A percentile compares a stretch with the other conserved stretches of the same genome.
Evolutionary conservation across 2,113 vertebrate genomes (phyloP).

Genomic region (Choloepus hoffmanni): DNA sequence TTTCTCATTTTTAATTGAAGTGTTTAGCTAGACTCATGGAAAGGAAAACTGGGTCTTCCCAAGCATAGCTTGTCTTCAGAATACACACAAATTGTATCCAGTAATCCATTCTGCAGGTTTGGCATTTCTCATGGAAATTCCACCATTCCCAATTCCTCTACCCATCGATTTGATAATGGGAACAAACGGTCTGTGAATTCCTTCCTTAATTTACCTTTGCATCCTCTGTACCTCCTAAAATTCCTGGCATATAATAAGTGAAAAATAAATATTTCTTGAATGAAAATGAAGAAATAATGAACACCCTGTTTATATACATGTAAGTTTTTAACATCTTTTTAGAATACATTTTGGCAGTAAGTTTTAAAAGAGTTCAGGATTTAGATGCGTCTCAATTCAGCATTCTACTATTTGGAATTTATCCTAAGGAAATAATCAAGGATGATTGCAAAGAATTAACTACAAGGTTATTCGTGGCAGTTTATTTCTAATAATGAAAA

Average conservation of each 20-base stretch:
- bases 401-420: neutral
- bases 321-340: conserved; percentile 7
- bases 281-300: neutral
- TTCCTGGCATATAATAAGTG: neutral
- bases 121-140: neutral
- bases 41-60: neutral
- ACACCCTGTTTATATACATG: neutral
- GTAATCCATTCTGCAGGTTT: neutral
- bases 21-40: neutral
- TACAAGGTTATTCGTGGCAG: neutral
- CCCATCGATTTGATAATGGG: neutral
- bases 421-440: conserved; percentile 37
- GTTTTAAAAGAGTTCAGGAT: conserved; percentile 32
- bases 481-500: conserved; percentile 60
- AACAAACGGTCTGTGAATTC: neutral
- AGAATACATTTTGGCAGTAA: neutral
- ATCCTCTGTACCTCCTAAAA: neutral
- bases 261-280: neutral
- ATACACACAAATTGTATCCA: too few species aligned
- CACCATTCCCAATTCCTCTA: neutral
- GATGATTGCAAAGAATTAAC: conserved; percentile 35
- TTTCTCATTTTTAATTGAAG: neutral
- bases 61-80: neutral
- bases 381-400: conserved; percentile 34
- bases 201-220: neutral